Base-by-base conservation (phyloP, 2,797 vertebrate species). In the Tachyglossus aculeatus region DNA sequence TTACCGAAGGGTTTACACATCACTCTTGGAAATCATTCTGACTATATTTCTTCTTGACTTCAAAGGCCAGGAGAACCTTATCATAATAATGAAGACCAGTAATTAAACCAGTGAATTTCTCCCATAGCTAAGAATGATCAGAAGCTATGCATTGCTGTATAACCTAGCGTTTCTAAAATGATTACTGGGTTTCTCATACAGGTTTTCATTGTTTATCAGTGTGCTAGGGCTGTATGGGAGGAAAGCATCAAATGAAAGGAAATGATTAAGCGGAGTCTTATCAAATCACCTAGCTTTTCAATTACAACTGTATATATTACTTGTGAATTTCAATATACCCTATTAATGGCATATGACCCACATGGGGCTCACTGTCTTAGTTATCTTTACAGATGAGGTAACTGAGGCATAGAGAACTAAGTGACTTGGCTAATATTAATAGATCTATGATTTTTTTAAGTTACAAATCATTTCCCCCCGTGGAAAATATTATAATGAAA, bases 221-320 rank as follows among this genome's bases (percentile, higher is more conserved):
- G 37, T 63, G 67, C 57, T 74, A 48, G 70, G 82, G 62, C n/a
- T n/a, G n/a, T n/a, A n/a, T 70, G 50, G 48, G 40, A 61, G n/a
- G 53, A 56, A 27, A 74, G 56, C 29, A 64, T 37, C 57, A 47
- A 64, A 21, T 9, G 65, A 62, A 64, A 78, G 45, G 74, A 84
- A 78, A 71, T 81, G 52, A 86, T 86, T 80, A 78, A 86, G 74
- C 36, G 57, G 24, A 64, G n/a, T 39, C 18, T 43, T 83, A 86
- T 77, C 57, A 79, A 79, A 77, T 86, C 58, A 66, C 47, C 61
- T 45, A 64, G 25, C 36, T 76, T 64, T 64, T 72, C 39, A 68
- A 81, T 59, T 33, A 68, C 9, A 12, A 72, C 80, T 74, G 63
- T 68, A 59, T 61, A 73, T 66, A 80, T 32, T 60, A 57, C 15